Evolutionary conservation across 2,797 vertebrate genomes (phyloP), one percentile per base, ranked within the genome.

Genomic region (Coracias cyanogaster): DNA sequence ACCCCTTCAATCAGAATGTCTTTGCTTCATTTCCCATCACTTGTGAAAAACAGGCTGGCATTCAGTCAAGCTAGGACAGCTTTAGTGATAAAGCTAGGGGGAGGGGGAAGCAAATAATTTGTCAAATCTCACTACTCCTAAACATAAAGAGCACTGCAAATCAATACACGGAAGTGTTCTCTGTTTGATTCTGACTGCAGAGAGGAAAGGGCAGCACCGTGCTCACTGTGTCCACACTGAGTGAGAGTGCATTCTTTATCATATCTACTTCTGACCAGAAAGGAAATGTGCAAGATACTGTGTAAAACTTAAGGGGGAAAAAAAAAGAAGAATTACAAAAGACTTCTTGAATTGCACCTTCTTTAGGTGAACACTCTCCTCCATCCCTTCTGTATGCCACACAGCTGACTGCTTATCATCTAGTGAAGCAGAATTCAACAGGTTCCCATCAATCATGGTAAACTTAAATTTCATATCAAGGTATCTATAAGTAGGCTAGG

Each of bases 161-260:
- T 98, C 97, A 98, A 98, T 98, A 86, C 96, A 91, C 60, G 97
- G 98, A 98, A 98, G 97, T 90, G 97, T 96, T 97, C 95, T 43
- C 85, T 71, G 89, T 70, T 88, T 79, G 92, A 89, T 95, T 90
- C 91, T 3, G 17, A 74, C 45, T 31, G 78, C 91, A 69, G 93
- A 95, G 94, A 98, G 98, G 97, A 97, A 98, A 97, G 94, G 96
- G 96, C 93, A 93, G 97, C 94, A 82, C 90, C 7, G 6, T 18
- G 54, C 74, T 92, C 89, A 9, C 73, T 76, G 93, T 85, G 95
- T 93, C 77, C 57, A 46, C 10, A 33, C 93, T 78, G 89, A 95
- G 81, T 71, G 58, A 71, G 61, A 93, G 70, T 55, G 67, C 54
- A 31, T 62, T 91, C 86, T 70, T 79, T 81, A 89, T 90, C 82